Percentiles rank a stretch among this genome's conserved stretches.
These are phyloP conservation scores for Triplophysa tibetana DNA, from an alignment of 2,113 vertebrate species.

Conservation along the genomic window DNA sequence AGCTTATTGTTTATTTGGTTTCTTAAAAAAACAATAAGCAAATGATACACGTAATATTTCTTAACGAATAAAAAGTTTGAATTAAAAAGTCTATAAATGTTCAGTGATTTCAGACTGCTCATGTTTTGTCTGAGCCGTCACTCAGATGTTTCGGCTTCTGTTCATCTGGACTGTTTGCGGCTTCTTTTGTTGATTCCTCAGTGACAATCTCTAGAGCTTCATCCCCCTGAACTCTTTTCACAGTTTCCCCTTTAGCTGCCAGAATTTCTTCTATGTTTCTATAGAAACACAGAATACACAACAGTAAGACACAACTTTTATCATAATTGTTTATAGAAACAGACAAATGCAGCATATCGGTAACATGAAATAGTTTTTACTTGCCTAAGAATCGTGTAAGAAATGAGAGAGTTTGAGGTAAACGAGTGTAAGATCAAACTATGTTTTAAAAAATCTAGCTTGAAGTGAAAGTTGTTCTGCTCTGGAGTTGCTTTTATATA, in stretches of 20 bases:
- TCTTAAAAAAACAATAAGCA: too few relatives aligned
- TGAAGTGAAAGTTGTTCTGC: too few relatives aligned
- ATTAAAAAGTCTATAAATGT: background rate
- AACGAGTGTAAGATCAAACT: too few relatives aligned
- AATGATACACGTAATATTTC: too few relatives aligned
- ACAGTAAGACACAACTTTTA: background rate
- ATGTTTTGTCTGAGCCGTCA: conserved; percentile 52
- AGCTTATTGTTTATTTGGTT: background rate
- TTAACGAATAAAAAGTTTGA: too few relatives aligned
- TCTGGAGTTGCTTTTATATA: too few relatives aligned
- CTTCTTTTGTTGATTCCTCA: conserved; percentile 62
- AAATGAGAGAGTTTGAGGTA: background rate
- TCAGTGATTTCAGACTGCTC: conserved; percentile 16
- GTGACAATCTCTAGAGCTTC: conserved; percentile 79
- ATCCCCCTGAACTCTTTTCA: conserved; percentile 73
- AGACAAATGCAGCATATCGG: background rate
- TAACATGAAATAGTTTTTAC: background rate
- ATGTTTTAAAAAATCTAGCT: too few relatives aligned
- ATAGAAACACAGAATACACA: background rate
- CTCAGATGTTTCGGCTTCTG: conserved; percentile 26
- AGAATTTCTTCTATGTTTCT: conserved; percentile 98
- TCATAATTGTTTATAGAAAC: background rate
- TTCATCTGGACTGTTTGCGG: conserved; percentile 31
- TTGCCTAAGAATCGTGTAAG: background rate
- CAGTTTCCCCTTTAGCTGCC: conserved; percentile 86